These are phyloP conservation scores for Drosophila leontia DNA, from an alignment of 1,140 invertebrate species.

Conservation along the genomic window DNA sequence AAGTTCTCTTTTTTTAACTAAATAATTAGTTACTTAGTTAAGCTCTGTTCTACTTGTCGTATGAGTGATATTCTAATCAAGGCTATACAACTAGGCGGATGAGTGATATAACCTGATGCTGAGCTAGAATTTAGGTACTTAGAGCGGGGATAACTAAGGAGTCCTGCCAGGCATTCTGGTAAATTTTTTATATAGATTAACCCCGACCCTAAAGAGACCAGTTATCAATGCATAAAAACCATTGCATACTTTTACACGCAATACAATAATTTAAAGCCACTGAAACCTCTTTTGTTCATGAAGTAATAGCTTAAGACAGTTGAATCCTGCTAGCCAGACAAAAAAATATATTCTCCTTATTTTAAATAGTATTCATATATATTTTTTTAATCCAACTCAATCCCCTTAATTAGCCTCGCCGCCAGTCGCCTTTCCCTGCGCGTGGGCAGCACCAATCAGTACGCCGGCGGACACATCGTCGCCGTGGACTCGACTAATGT, in stretches of 20 bases:
- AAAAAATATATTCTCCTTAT: not conserved
- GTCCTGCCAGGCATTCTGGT: not conserved
- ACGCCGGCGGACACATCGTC: slow-evolving; percentile 65
- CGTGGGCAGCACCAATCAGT: slow-evolving; percentile 81
- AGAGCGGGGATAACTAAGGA: not conserved
- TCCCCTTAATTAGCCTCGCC: slow-evolving; percentile 29
- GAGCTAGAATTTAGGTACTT: not conserved
- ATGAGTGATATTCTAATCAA: not conserved
- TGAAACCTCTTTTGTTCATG: not conserved
- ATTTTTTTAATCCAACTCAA: no score
- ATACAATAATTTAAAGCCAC: no score
- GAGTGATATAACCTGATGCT: not conserved
- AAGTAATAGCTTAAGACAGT: not conserved
- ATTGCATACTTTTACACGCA: not conserved
- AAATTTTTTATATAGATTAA: not conserved
- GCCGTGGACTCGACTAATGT: slow-evolving; percentile 21
- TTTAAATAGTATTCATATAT: no score
- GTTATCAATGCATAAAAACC: not conserved
- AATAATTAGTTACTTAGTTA: not conserved
- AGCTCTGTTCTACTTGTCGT: not conserved
- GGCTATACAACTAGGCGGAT: not conserved
- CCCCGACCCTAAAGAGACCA: not conserved
- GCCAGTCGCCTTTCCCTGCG: slow-evolving; percentile 54
- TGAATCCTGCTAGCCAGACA: no score
- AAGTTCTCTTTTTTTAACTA: no score